Evolutionary conservation across 2,888 invertebrate genomes (phyloP).

Genomic region (Blera fallax): DNA sequence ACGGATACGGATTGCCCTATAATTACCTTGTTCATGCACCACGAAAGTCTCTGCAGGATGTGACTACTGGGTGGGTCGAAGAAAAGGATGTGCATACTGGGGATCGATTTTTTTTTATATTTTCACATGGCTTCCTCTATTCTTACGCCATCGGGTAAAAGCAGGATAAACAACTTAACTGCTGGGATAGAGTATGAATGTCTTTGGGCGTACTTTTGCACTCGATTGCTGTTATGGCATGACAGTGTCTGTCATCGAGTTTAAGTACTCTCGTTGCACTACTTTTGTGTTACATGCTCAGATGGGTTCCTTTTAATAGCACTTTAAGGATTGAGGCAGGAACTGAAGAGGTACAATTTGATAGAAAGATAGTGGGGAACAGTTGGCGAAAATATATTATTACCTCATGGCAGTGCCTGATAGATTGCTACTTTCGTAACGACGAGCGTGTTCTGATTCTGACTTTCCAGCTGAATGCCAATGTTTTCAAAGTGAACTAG

Average conservation of each 20-base stretch:
- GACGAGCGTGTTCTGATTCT: no score
- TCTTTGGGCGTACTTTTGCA: constrained; percentile 16
- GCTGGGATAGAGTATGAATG: background rate
- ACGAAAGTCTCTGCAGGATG: background rate
- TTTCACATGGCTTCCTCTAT: background rate
- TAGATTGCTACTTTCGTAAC: no score
- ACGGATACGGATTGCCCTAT: background rate
- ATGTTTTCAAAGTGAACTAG: no score
- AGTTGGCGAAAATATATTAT: no score
- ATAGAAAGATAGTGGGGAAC: no score
- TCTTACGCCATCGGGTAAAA: background rate
- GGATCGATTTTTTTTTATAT: background rate
- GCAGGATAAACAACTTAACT: constrained; percentile 3
- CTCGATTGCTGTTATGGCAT: constrained; percentile 13
- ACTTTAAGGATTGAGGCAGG: background rate
- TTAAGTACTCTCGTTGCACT: background rate
- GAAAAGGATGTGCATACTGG: background rate
- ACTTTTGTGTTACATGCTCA: background rate
- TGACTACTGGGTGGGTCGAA: background rate
- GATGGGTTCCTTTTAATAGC: background rate
- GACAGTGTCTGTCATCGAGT: background rate
- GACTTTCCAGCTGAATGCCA: no score
- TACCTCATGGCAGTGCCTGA: no score
- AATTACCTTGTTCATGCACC: background rate
- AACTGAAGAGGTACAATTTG: no score